Evolutionary conservation across 2,888 invertebrate species (phyloP).

Genomic region (Acanthosepion pharaonis): DNA sequence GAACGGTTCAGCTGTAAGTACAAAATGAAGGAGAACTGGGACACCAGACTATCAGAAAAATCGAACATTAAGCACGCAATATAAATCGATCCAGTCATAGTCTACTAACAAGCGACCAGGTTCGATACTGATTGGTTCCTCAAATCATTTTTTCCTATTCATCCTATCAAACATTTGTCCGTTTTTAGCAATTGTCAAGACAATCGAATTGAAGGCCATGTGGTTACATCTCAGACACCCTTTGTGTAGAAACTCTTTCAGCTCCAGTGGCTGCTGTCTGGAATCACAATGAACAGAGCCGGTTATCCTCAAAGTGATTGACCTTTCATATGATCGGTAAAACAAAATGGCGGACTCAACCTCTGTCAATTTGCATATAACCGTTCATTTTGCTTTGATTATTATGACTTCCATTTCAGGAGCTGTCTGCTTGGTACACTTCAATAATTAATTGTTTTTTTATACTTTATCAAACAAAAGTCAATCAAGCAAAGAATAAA

Average conservation of each 20-base stretch:
- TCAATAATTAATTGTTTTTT: slow-evolving; percentile 6
- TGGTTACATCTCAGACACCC: not conserved
- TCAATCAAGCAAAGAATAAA: not conserved
- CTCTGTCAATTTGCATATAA: not conserved
- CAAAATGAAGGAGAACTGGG: not conserved
- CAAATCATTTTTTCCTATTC: not conserved
- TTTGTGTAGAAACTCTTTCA: not conserved
- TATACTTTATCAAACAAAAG: not conserved
- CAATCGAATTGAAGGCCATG: not conserved
- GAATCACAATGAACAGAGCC: not conserved
- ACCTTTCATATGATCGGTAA: not conserved
- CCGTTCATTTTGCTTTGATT: not conserved
- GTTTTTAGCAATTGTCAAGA: not conserved
- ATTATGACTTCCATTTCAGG: not conserved
- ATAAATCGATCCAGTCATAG: not conserved
- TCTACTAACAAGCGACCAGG: not conserved
- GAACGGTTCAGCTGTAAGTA: not conserved
- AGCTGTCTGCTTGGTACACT: not conserved
- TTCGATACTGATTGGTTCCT: not conserved
- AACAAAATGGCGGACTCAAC: not conserved
- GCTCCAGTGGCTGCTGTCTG: not conserved
- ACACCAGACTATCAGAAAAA: not conserved
- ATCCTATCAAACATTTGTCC: not conserved
- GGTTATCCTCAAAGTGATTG: not conserved
- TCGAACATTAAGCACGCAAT: not conserved